Conservation (phyloP, 2,888 invertebrate species). For the Hydrotaea diabolus region DNA sequence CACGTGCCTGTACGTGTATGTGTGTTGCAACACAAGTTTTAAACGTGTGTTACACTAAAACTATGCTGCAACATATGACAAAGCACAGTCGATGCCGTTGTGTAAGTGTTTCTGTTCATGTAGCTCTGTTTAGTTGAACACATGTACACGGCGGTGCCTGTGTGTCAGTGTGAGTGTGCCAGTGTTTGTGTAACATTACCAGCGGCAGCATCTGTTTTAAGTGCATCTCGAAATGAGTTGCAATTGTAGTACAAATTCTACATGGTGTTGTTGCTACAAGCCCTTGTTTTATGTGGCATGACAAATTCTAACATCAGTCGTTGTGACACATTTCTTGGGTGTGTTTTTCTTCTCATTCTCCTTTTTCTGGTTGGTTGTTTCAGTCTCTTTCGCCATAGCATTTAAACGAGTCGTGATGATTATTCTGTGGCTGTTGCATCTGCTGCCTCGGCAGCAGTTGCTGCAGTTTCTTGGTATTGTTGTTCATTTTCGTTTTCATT, state of each 20-base stretch:
- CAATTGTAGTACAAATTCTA: slow-evolving; percentile 15
- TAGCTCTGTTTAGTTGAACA: background rate
- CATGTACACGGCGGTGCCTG: background rate
- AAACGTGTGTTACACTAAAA: slow-evolving; percentile 2
- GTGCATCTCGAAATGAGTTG: slow-evolving; percentile 35
- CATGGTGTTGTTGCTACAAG: slow-evolving; percentile 18
- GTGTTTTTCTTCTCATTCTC: slow-evolving; percentile 28
- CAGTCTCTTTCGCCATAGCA: background rate
- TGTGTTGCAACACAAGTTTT: background rate
- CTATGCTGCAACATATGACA: background rate
- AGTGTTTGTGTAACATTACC: slow-evolving; percentile 3
- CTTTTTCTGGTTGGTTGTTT: too few species aligned
- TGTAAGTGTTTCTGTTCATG: background rate
- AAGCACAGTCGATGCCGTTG: background rate
- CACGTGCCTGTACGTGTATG: too few species aligned
- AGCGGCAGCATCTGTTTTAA: slow-evolving; percentile 21
- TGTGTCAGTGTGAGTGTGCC: background rate
- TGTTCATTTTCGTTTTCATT: slow-evolving; percentile 15
- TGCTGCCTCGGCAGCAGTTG: slow-evolving; percentile 4
- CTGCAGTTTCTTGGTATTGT: background rate
- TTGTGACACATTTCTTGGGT: slow-evolving; percentile 63
- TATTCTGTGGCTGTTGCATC: slow-evolving; percentile 40
- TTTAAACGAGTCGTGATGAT: slow-evolving; percentile 25
- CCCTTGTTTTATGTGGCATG: slow-evolving; percentile 39
- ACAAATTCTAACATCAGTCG: slow-evolving; percentile 67